Base-by-base conservation (phyloP, 1,140 invertebrate species). In the Drosophila eugracilis region DNA sequence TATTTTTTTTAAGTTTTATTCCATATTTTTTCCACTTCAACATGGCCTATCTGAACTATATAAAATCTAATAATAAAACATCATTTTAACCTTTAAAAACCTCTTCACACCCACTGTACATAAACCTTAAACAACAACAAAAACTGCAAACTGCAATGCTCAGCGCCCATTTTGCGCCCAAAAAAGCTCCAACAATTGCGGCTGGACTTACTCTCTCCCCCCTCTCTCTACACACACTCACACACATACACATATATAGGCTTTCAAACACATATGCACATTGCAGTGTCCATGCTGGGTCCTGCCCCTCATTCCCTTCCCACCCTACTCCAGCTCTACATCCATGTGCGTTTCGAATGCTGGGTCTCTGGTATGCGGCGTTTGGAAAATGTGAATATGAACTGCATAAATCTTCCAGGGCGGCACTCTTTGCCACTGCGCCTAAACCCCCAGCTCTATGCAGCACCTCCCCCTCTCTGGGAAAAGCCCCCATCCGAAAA, bases 361-460 rank as follows among this genome's bases (percentile, higher is more conserved):
- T 85, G 83, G 71, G 85, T 48, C 60, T 73, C 48, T 83, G 78
- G 81, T 88, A 88, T 90, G 88, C 88, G 88, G 88, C 88, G 69
- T 90, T 90, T 84, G 83, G 78, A 88, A 90, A 90, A 90, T 90
- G 86, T 90, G 88, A 90, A 90, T 90, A 90, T 90, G 88, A 90
- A 90, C 88, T 90, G 86, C 88, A 90, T 90, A 90, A 90, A 90
- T 90, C 88, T 88, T 88, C 53, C 66, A 89, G 78, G 84, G 84
- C 83, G 81, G 81, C 81, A 88, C 78, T 84, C 84, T 88, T 88
- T 89, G 84, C 84, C 78, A 67, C 63, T 60, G 70, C 75, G 66
- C 75, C 78, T 69, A 77, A 60, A 55, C 21, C 49, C 52, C 65
- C n/a, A n/a, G n/a, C n/a, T n/a, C n/a, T n/a, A 36, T 28, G 32